phyloP scores from a whole-genome alignment of 2,113 vertebrate genomes.

The Pongo abelii region DNA sequence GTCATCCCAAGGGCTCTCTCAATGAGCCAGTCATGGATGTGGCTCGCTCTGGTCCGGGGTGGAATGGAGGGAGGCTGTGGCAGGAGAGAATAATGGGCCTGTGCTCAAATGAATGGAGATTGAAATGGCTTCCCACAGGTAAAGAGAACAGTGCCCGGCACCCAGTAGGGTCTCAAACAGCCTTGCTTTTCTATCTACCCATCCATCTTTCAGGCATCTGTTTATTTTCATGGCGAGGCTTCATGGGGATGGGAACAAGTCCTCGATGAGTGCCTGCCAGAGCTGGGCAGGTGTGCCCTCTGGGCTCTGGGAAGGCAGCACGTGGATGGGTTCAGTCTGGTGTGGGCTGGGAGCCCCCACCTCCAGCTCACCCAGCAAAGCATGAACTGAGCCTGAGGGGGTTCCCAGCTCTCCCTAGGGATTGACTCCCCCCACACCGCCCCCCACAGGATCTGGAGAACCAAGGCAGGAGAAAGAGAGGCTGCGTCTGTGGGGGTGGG shows the following conservation, averaged over 20 bases:
- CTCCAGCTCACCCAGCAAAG: neutral
- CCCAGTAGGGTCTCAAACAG: neutral
- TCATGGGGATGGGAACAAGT: neutral
- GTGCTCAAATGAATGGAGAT: accelerated
- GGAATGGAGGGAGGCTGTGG: accelerated
- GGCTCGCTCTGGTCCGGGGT: neutral
- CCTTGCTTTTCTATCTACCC: neutral
- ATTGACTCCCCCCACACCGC: neutral
- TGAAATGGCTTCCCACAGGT: neutral
- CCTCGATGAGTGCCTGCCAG: neutral
- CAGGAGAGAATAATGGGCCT: neutral
- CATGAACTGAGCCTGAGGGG: neutral
- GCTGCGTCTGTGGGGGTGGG: neutral
- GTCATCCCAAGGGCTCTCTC: neutral
- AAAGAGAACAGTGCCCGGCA: neutral
- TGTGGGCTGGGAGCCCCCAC: neutral
- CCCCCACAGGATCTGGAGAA: neutral
- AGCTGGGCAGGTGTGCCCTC: neutral
- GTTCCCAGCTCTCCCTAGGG: neutral
- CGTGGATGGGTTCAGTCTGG: neutral
- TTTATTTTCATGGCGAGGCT: neutral
- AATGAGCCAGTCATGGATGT: accelerated
- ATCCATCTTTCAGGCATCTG: neutral
- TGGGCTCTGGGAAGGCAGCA: neutral
- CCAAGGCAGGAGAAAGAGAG: neutral